Conservation (phyloP, 2,888 invertebrate species). For the Nephrotoma flavescens region DNA sequence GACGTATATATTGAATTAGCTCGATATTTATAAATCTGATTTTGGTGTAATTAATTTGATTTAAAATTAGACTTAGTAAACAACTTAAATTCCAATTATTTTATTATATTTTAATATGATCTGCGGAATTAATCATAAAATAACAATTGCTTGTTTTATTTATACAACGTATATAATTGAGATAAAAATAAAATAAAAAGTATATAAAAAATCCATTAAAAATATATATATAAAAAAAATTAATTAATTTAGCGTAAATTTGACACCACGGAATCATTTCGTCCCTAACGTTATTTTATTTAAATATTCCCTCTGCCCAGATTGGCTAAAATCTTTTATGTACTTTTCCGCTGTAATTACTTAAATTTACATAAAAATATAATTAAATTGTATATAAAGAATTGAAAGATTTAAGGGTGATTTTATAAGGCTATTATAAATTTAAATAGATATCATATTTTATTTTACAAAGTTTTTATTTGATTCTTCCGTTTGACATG, state of each 20-base stretch:
- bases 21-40: neutral
- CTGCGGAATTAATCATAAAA: neutral
- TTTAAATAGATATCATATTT: neutral
- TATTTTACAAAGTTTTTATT: neutral
- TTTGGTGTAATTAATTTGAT: neutral
- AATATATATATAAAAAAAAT: neutral
- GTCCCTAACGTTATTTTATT: neutral
- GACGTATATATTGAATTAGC: neutral
- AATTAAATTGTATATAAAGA: neutral
- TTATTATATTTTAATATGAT: neutral
- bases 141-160: neutral
- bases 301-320: neutral
- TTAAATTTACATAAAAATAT: neutral
- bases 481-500: neutral
- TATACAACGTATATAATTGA: neutral
- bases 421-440: neutral
- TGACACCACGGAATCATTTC: neutral
- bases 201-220: neutral
- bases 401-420: neutral
- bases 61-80: neutral
- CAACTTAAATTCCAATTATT: neutral
- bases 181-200: neutral
- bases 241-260: neutral
- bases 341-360: neutral
- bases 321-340: neutral